phyloP scores from a whole-genome alignment of 2,113 vertebrate genomes.

The Macroglossus sobrinus region DNA sequence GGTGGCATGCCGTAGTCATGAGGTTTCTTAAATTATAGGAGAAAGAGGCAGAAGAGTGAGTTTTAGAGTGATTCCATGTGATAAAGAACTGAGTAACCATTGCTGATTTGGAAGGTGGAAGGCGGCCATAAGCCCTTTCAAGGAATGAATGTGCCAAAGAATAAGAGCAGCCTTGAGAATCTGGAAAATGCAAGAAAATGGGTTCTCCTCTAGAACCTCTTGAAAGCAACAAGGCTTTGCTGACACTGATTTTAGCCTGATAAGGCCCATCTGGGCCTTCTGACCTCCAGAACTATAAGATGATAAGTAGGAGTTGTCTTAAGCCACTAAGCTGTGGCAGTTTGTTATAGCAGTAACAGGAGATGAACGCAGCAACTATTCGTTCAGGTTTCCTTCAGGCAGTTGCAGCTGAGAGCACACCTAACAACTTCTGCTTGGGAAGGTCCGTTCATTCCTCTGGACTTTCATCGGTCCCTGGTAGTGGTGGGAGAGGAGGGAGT shows the following conservation, averaged over 20 bases:
- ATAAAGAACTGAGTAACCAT: background rate
- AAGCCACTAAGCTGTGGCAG: background rate
- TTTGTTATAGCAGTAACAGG: background rate
- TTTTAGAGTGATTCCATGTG: too few relatives aligned
- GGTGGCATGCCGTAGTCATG: too few relatives aligned
- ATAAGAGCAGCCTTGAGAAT: background rate
- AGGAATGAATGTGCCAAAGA: background rate
- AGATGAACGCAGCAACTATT: background rate
- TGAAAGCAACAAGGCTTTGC: background rate
- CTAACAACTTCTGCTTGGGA: background rate
- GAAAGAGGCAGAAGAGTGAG: background rate
- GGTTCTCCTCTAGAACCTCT: background rate
- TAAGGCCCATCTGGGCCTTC: background rate
- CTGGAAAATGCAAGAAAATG: background rate
- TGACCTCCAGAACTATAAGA: background rate
- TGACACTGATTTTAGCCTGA: background rate
- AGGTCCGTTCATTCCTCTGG: background rate
- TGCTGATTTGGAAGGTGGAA: background rate
- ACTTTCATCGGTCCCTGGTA: background rate
- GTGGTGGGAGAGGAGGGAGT: accelerated
- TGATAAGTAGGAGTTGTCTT: background rate
- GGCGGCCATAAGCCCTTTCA: background rate
- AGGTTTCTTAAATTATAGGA: background rate
- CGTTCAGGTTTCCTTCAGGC: background rate
- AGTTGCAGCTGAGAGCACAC: background rate